Conservation (phyloP, 2,888 invertebrate genomes). For the Ptychoptera contaminata region DNA sequence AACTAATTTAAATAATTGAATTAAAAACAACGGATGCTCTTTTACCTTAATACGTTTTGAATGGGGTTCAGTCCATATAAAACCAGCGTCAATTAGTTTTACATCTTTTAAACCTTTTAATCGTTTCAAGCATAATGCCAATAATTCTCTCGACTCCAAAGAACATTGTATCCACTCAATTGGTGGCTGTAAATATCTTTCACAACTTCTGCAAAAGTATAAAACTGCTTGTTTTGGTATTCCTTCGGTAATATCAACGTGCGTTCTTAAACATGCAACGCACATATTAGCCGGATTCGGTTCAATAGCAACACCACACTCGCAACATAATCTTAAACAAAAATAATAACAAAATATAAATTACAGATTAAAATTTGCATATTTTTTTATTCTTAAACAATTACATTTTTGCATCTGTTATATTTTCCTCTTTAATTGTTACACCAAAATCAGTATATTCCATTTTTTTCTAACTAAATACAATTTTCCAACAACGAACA, state of each 20-base stretch:
- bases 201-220: slow-evolving; percentile 85
- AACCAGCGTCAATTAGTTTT: slow-evolving; percentile 87
- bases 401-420: neutral
- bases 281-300: slow-evolving; percentile 98
- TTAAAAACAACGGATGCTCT: neutral
- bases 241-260: slow-evolving; percentile 89
- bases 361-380: neutral
- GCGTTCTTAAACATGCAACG: slow-evolving; percentile 77
- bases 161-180: slow-evolving; percentile 71
- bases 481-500: too few relatives aligned
- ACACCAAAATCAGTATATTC: too few relatives aligned
- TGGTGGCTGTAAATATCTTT: slow-evolving; percentile 88
- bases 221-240: slow-evolving; percentile 87
- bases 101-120: slow-evolving; percentile 79
- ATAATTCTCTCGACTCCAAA: slow-evolving; percentile 80
- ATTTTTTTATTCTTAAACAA: neutral
- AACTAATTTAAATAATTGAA: neutral
- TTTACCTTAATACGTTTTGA: slow-evolving; percentile 89
- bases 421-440: too few relatives aligned
- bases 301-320: slow-evolving; percentile 82
- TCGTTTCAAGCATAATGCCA: slow-evolving; percentile 81
- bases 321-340: slow-evolving; percentile 64
- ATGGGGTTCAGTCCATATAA: slow-evolving; percentile 98
- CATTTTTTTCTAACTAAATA: too few relatives aligned
- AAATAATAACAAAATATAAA: neutral